phyloP scores from a whole-genome alignment of 2,888 invertebrate species.

The Ormia ochracea region DNA sequence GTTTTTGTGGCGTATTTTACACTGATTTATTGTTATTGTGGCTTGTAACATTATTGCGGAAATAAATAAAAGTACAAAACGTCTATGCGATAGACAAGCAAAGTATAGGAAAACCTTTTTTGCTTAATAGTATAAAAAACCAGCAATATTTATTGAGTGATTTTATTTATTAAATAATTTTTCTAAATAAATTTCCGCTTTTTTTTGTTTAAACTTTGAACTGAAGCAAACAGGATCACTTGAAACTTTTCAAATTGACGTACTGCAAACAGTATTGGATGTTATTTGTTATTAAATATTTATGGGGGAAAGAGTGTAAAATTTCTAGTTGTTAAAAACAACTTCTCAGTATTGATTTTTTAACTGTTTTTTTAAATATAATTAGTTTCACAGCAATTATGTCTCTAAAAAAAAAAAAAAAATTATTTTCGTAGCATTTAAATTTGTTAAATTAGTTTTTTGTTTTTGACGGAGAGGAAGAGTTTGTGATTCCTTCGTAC shows the following conservation, averaged over 20 bases:
- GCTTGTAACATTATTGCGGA: constrained; percentile 58
- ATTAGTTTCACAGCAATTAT: too few species aligned
- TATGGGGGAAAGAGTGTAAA: too few species aligned
- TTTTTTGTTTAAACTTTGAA: neutral
- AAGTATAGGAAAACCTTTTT: neutral
- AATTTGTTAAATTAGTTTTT: too few species aligned
- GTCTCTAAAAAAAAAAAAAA: too few species aligned
- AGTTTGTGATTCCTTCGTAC: too few species aligned
- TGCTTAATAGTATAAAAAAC: neutral
- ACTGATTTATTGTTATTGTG: constrained; percentile 61
- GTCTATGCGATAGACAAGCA: neutral
- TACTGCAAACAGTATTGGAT: too few species aligned
- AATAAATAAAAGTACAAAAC: constrained; percentile 53
- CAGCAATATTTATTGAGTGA: constrained; percentile 19
- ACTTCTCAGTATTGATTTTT: too few species aligned
- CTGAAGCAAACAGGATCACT: constrained; percentile 19
- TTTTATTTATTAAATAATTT: constrained; percentile 27
- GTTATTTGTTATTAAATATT: too few species aligned
- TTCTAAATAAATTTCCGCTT: constrained; percentile 7
- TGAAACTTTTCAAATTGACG: constrained; percentile 15
- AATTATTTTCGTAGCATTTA: too few species aligned
- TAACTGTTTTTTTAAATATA: too few species aligned
- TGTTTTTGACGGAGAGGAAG: too few species aligned
- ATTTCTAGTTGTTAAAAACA: too few species aligned
- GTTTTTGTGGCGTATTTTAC: constrained; percentile 58